Base-by-base conservation (phyloP, 1,140 invertebrate genomes). In the Drosophila tani region DNA sequence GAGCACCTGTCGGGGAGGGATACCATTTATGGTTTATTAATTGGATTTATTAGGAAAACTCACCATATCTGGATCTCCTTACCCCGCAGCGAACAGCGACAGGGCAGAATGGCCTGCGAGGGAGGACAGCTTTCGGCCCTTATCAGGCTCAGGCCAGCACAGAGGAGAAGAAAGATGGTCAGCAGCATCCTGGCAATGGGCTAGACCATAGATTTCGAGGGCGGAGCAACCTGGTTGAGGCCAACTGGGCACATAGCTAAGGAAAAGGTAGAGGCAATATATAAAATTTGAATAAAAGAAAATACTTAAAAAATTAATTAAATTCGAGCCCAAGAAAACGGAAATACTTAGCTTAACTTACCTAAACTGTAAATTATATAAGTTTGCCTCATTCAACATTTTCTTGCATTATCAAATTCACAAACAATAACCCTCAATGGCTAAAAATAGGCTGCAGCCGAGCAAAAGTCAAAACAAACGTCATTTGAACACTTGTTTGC, bases 1-100 rank as follows among this genome's bases (percentile, higher is more conserved):
- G 96, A 97, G 91, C 97, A 98, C 97, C 97, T 97, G 82, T 2
- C 15, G 5, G 11, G 11, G 3, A n/a, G 29, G 5, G 3, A 7
- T 41, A n/a, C 0, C 5, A 5, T 5, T n/a, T 41, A 7, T n/a
- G 2, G 3, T 38, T 5, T 5, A 7, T n/a, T 38, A 21, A 21
- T n/a, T 11, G 0, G 19, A 21, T 15, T 38, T 40, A 21, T 21
- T 0, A 0, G 0, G 17, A 0, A 5, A 17, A 55, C 60, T 68
- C 79, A 94, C 94, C 94, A 94, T 79, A 94, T 93, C 90, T 94
- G 94, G 50, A 94, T 93, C 75, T 94, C 93, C 45, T 93, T 92
- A 63, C 85, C 93, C 14, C 93, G 77, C 29, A 93, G 81, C 12
- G 93, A 91, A 79, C 94, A 94, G 43, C 93, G 84, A 79, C 94